A percentile compares a stretch with the other conserved stretches of the same genome.
Evolutionary conservation across 2,113 vertebrate species (phyloP).

Genomic region (Odocoileus hemionus): DNA sequence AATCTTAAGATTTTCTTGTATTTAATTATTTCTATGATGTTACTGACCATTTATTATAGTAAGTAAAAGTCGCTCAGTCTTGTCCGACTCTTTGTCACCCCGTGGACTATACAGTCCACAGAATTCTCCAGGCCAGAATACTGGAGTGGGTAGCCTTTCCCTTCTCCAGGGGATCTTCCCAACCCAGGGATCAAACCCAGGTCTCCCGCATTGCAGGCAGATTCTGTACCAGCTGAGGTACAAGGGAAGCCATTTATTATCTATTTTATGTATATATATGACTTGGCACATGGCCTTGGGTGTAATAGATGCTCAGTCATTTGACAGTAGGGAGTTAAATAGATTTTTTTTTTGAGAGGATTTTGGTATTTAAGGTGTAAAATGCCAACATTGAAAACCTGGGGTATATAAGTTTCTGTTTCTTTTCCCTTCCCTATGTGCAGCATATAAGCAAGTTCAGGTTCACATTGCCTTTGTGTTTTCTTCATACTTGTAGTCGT

Average conservation of each 20-base stretch:
- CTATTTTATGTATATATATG: neutral
- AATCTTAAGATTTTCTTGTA: conserved; percentile 18
- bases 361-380: neutral
- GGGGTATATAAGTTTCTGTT: neutral
- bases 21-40: conserved; percentile 32
- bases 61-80: neutral
- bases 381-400: neutral
- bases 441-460: neutral
- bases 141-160: neutral
- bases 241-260: neutral
- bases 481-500: neutral
- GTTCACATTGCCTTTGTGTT: neutral
- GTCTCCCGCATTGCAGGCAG: neutral
- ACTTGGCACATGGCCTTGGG: neutral
- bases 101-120: neutral
- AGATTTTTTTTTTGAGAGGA: neutral
- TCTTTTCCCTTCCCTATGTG: neutral
- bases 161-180: neutral
- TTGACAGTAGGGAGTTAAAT: neutral
- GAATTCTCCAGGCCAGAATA: neutral
- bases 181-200: neutral
- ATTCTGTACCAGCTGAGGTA: neutral
- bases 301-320: neutral
- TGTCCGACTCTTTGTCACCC: neutral
- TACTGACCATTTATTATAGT: neutral